Percentiles rank a stretch among this genome's conserved stretches.
phyloP scores from a whole-genome alignment of 1,140 invertebrate genomes.

The Calliphora vicina region DNA sequence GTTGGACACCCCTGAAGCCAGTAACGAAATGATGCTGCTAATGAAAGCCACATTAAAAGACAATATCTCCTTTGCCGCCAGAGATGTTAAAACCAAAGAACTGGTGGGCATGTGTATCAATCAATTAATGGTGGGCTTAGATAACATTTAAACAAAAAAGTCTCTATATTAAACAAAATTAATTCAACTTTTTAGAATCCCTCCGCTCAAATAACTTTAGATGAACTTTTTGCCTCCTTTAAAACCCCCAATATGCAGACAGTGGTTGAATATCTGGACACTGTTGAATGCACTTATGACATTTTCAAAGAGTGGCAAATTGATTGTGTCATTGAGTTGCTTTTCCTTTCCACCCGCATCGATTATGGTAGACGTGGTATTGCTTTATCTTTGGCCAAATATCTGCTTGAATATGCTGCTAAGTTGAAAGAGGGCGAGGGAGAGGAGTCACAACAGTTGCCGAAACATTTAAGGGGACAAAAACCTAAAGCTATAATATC shows the following conservation, averaged over 20 bases:
- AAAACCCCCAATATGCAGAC: constrained; percentile 64
- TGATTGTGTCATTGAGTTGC: constrained; percentile 69
- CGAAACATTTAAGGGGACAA: constrained; percentile 62
- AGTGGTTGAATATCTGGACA: constrained; percentile 66
- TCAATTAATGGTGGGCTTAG: constrained; percentile 43
- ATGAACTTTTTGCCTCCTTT: constrained; percentile 67
- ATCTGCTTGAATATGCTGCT: constrained; percentile 65
- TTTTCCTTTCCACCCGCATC: constrained; percentile 68
- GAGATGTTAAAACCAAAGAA: constrained; percentile 66
- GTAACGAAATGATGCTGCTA: constrained; percentile 67
- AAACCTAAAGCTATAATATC: constrained; percentile 67
- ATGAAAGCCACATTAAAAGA: constrained; percentile 67
- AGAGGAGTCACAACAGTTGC: constrained; percentile 46
- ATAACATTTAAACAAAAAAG: not conserved
- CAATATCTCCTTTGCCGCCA: constrained; percentile 69
- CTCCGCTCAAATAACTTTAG: constrained; percentile 64
- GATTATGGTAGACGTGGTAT: constrained; percentile 65
- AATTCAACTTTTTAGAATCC: constrained; percentile 40
- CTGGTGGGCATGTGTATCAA: constrained; percentile 66
- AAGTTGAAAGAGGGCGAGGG: constrained; percentile 63
- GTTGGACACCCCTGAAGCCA: constrained; percentile 59
- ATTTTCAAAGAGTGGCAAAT: constrained; percentile 68
- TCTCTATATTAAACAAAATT: not conserved
- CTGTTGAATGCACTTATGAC: constrained; percentile 66
- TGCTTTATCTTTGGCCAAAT: constrained; percentile 64